phyloP scores from a whole-genome alignment of 2,113 vertebrate species.

The Uropsilus gracilis region DNA sequence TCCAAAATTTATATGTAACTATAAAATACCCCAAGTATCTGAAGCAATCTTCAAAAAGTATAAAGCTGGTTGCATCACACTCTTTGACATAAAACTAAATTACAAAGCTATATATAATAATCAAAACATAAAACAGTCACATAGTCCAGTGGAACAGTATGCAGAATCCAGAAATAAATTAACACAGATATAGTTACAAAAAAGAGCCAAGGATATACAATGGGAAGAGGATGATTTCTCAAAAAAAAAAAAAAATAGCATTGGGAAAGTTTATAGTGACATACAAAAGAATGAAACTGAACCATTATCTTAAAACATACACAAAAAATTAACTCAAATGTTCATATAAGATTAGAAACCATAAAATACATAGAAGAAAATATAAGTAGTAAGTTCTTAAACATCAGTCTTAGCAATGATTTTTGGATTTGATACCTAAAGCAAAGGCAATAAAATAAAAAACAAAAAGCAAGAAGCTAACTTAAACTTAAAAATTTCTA shows the following conservation, averaged over 20 bases:
- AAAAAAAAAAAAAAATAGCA: not conserved
- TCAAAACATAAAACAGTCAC: not conserved
- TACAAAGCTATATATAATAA: not conserved
- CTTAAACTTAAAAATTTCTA: not conserved
- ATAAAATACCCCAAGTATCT: not conserved
- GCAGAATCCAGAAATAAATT: not conserved
- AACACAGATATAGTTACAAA: not conserved
- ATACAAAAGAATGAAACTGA: not conserved
- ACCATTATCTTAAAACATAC: not conserved
- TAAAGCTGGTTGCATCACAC: not conserved
- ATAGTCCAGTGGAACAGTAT: not conserved
- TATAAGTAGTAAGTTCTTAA: not conserved
- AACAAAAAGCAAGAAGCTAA: too few relatives aligned
- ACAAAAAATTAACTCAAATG: not conserved
- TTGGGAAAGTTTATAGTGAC: not conserved
- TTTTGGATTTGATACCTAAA: too few relatives aligned
- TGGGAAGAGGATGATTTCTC: not conserved
- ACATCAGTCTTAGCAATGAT: too few relatives aligned
- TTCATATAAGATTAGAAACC: not conserved
- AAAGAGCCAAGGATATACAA: not conserved
- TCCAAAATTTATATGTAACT: not conserved
- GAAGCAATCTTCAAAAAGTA: not conserved
- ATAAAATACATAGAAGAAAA: not conserved
- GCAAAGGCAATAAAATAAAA: too few relatives aligned
- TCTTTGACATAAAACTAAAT: not conserved